phyloP scores from a whole-genome alignment of 2,888 invertebrate genomes.

The Chromoteleia sp. region DNA sequence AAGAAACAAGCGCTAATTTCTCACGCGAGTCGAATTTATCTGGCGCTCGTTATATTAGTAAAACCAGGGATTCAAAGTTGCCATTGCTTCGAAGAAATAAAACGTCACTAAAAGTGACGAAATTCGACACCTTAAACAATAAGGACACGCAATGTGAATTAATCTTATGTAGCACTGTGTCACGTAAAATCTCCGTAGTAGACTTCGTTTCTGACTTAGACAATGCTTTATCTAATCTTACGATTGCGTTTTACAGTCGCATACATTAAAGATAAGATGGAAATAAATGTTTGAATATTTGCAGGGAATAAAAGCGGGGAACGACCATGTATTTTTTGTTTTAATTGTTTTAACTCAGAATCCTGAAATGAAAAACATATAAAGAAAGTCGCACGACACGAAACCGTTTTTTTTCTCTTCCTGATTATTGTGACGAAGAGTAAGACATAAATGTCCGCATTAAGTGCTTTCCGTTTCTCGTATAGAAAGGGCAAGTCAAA shows the following conservation, averaged over 20 bases:
- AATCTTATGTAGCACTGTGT: constrained; percentile 17
- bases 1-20: constrained; percentile 18
- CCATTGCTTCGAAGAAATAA: not conserved
- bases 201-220: not conserved
- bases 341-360: not conserved
- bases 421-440: constrained; percentile 38
- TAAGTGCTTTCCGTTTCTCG: constrained; percentile 37
- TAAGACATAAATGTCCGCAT: constrained; percentile 29
- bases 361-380: constrained; percentile 22
- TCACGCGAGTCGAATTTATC: constrained; percentile 21
- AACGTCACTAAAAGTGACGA: constrained; percentile 13
- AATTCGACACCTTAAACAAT: constrained; percentile 10
- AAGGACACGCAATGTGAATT: not conserved
- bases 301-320: constrained; percentile 9
- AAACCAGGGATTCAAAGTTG: constrained; percentile 18
- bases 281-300: not conserved
- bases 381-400: constrained; percentile 23
- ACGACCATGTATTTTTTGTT: not conserved
- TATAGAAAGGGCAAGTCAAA: constrained; percentile 39
- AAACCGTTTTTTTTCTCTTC: constrained; percentile 34
- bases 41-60: constrained; percentile 14
- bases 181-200: not conserved
- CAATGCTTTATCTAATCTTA: constrained; percentile 14
- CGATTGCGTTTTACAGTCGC: constrained; percentile 5
- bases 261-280: not conserved